Percentiles rank a stretch among this genome's conserved stretches.
These are phyloP conservation scores for Meloidogyne exigua DNA, from an alignment of 1,140 invertebrate genomes.

Conservation along the genomic window DNA sequence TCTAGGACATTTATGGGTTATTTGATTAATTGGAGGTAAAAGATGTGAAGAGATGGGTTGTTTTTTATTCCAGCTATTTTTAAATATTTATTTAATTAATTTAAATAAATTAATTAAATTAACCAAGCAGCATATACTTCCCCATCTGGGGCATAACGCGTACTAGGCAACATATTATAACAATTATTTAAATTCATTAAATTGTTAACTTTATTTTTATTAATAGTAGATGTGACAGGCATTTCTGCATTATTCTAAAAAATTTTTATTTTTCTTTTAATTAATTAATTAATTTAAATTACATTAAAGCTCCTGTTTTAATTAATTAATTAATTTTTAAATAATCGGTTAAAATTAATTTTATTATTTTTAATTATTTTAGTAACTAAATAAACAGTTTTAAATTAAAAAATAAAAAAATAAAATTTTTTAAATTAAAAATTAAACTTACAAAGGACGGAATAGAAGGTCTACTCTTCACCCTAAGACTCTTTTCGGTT, in stretches of 20 bases:
- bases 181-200: conserved; percentile 18
- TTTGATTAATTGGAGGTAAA: neutral
- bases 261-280: too few species aligned
- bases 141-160: conserved; percentile 30
- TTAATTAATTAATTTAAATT: too few species aligned
- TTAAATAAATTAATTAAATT: neutral
- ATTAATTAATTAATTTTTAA: too few species aligned
- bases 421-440: neutral
- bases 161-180: conserved; percentile 34
- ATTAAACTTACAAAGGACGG: neutral
- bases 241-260: neutral
- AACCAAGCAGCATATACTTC: conserved; percentile 26
- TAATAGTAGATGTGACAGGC: conserved; percentile 35
- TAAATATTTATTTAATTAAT: too few species aligned
- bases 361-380: too few species aligned
- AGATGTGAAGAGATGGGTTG: neutral
- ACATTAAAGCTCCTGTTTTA: too few species aligned
- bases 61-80: too few species aligned
- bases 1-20: neutral
- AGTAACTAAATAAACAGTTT: too few species aligned
- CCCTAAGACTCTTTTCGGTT: neutral
- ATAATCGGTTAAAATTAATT: too few species aligned
- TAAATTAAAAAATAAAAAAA: neutral
- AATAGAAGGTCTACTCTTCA: neutral
- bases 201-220: neutral